These are phyloP conservation scores for Triplophysa bombifrons DNA, from an alignment of 2,797 vertebrate species.

Conservation along the genomic window DNA sequence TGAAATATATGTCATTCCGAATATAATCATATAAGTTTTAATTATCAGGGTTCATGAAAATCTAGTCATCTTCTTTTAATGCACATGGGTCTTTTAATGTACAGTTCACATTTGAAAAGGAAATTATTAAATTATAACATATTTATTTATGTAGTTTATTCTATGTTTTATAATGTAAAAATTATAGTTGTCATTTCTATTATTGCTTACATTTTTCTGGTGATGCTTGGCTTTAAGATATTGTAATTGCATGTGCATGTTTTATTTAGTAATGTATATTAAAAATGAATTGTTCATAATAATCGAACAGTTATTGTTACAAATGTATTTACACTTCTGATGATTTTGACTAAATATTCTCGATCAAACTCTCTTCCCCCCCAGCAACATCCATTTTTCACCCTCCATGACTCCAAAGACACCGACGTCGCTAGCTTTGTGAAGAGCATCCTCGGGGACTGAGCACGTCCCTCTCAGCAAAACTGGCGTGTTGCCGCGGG, in stretches of 20 bases:
- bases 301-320: not conserved
- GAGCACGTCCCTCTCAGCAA: slow-evolving; percentile 62
- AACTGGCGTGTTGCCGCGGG: slow-evolving; percentile 22
- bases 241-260: not conserved
- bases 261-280: not conserved
- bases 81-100: too few species aligned
- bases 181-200: not conserved
- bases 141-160: too few species aligned
- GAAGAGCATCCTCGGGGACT: slow-evolving; percentile 91
- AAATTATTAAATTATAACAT: too few species aligned
- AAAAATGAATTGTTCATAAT: not conserved
- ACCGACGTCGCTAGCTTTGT: slow-evolving; percentile 97
- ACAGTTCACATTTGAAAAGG: too few species aligned
- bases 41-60: too few species aligned
- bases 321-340: not conserved
- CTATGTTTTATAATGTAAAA: too few species aligned
- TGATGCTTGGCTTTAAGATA: not conserved
- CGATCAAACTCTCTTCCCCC: slow-evolving; percentile 26
- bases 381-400: slow-evolving; percentile 95
- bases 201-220: not conserved
- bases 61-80: too few species aligned
- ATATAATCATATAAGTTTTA: too few species aligned
- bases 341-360: not conserved
- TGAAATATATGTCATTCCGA: too few species aligned
- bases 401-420: slow-evolving; percentile 92